Base-by-base conservation (phyloP, 2,888 invertebrate genomes). In the Pseudococcus viburni region DNA sequence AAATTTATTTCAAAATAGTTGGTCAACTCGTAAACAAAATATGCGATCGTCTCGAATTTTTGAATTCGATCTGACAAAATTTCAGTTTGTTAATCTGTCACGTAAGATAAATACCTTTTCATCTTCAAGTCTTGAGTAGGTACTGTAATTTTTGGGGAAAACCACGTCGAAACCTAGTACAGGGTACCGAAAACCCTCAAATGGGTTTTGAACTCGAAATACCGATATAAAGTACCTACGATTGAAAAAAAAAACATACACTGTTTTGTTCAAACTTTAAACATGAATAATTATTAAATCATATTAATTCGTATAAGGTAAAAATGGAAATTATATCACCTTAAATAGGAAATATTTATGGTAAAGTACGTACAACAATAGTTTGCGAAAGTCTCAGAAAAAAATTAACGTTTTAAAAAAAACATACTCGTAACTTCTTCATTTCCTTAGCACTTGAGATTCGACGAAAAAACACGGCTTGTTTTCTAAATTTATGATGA, bases 401-500 rank as follows among this genome's bases (percentile, higher is more conserved):
- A n/a, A 77, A 77, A 39, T 42, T n/a, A 80, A 80, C 22, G 42
- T 80, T 33, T 77, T 19, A 33, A 80, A 80, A 80, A 80, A 80
- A n/a, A 19, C 9, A 64, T 64, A 19, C 8, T 64, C 26, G 26
- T 33, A 39, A 5, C 39, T 33, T 39, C 22, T 73, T 86, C 19
- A 86, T 22, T 68, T 86, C 12, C 64, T 68, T 26, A 73, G 26
- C 26, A 22, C 88, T 68, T 87, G 42, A 17, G 86, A 86, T 84
- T 89, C 89, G 19, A 88, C 88, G 19, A 85, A 64, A n/a, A 93
- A 91, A 88, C 94, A 95, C 0, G 94, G 93, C 91, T 95, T 95
- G 91, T 95, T 95, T 91, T 95, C 95, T 93, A 95, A 93, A 86
- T 95, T 95, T 55, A 95, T 92, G 89, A 95, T 94, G 91, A 96